These are phyloP conservation scores for Amazona ochrocephala DNA, from an alignment of 2,797 vertebrate genomes.

Conservation along the genomic window DNA sequence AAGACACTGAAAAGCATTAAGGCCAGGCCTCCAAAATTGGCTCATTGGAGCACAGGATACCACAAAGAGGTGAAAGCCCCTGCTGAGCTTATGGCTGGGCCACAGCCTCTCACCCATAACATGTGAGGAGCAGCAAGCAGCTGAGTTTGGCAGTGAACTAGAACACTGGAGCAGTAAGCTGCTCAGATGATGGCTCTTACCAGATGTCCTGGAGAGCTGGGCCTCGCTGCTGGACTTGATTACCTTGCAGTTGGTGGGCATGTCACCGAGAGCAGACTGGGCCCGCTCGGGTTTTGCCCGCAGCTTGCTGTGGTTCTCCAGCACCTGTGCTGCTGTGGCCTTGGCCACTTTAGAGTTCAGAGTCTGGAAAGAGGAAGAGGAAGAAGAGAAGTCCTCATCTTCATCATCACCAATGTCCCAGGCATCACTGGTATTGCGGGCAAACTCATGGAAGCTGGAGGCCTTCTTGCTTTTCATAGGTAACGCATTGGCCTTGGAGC, in stretches of 20 bases:
- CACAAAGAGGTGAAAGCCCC: background rate
- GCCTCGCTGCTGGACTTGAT: slow-evolving; percentile 91
- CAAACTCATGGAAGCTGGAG: slow-evolving; percentile 96
- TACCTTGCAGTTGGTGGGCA: slow-evolving; percentile 84
- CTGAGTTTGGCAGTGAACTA: background rate
- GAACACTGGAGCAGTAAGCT: background rate
- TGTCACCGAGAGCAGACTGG: slow-evolving; percentile 52
- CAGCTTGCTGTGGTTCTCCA: slow-evolving; percentile 80
- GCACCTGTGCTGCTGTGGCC: slow-evolving; percentile 74
- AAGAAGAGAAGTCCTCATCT: slow-evolving; percentile 77
- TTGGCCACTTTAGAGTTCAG: slow-evolving; percentile 81
- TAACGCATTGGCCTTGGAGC: slow-evolving; percentile 82
- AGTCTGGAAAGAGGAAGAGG: slow-evolving; percentile 77
- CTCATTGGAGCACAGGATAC: background rate
- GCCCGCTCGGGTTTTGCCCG: slow-evolving; percentile 75
- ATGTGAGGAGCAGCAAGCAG: accelerated
- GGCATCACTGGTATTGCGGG: slow-evolving; percentile 94
- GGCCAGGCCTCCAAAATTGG: background rate
- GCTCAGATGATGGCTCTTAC: slow-evolving; percentile 69
- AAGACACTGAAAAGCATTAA: background rate
- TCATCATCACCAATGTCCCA: slow-evolving; percentile 97
- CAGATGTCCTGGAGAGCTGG: slow-evolving; percentile 86
- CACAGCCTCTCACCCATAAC: background rate
- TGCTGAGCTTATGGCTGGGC: accelerated
- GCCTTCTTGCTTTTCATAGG: slow-evolving; percentile 91